Base-by-base conservation (phyloP, 2,113 vertebrate genomes). In the Seriola dumerili region DNA sequence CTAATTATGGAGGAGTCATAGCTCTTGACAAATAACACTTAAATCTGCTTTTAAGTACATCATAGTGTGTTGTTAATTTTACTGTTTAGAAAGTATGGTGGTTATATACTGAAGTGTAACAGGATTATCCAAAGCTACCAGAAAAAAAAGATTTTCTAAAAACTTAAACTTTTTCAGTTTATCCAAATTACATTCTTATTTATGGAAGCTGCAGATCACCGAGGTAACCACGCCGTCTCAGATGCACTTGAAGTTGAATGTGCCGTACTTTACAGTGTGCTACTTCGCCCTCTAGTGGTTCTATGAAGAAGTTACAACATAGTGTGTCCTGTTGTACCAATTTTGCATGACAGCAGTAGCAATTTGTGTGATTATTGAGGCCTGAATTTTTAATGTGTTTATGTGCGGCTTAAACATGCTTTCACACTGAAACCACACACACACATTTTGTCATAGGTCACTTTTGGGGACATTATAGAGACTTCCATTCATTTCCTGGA, bases 281-380 rank as follows among this genome's bases (percentile, higher is more conserved):
- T 84, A 4, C 21, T 19, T 11, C 36, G 57, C 88, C 88, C 76
- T 88, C 94, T 93, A 76, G 82, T 80, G 94, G 88, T 72, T 32
- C 4, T 0, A 59, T 68, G 1, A 13, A 7, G 23, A 6, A 19
- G 13, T 83, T 92, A 80, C 93, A 92, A 9, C 44, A 52, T 17
- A 6, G 5, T n/a, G 0, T 23, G 9, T 4, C 3, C 4, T 25
- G 8, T 29, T 38, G 36, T n/a, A 12, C 2, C 17, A 3, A 2
- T 68, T 72, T 72, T 36, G 12, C 4, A 19, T 73, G 25, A 42
- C 40, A 5, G 55, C 40, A 32, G 58, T 16, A 59, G 21, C 1
- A 62, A 5, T 25, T 32, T 23, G 0, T 78, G 54, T 21, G 7
- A 17, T 52, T 70, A 34, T 1, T 55, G 36, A 64, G 44, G 65